Conservation (phyloP, 2,113 vertebrate genomes). For the Halcyon senegalensis region DNA sequence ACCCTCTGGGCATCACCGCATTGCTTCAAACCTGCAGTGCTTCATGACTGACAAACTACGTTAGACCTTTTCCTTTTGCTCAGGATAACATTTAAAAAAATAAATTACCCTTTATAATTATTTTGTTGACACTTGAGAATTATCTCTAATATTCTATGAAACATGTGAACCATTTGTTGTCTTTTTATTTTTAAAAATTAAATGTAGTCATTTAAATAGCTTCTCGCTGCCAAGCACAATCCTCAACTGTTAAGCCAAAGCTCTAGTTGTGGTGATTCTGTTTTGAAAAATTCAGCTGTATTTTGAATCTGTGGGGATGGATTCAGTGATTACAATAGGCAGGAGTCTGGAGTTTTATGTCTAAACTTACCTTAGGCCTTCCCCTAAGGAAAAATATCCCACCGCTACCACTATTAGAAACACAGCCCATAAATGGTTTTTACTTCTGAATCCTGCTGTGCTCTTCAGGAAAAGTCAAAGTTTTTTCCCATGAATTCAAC, state of each 20-base stretch:
- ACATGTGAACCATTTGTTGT: not conserved
- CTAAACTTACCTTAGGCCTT: not conserved
- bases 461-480: not conserved
- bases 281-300: not conserved
- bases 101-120: not conserved
- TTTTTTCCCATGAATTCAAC: not conserved
- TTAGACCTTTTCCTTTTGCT: not conserved
- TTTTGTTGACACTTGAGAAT: not conserved
- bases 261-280: not conserved
- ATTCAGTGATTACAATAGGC: not conserved
- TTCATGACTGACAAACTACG: not conserved
- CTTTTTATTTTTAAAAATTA: not conserved
- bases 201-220: not conserved
- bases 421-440: accelerated
- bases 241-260: not conserved
- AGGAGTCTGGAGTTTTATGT: not conserved
- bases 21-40: not conserved
- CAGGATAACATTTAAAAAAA: not conserved
- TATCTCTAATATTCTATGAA: not conserved
- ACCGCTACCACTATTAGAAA: accelerated
- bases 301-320: not conserved
- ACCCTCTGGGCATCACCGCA: not conserved
- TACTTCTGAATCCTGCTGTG: not conserved
- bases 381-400: not conserved
- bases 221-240: accelerated